Evolutionary conservation across 1,140 invertebrate genomes (phyloP).

Genomic region (Megalonaias nervosa): DNA sequence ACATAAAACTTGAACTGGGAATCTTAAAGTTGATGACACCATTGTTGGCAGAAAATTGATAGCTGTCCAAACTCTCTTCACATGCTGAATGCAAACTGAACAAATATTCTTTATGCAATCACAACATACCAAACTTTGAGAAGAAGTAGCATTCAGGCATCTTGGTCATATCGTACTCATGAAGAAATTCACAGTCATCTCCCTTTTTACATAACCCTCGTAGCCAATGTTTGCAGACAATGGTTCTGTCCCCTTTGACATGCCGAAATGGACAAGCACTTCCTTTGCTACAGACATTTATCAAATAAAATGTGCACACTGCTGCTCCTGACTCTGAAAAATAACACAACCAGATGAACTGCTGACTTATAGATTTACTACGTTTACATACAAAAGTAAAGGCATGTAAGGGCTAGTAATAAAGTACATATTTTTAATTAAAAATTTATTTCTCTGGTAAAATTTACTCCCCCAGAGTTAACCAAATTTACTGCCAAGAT

Average conservation of each 20-base stretch:
- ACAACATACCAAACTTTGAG: constrained; percentile 78
- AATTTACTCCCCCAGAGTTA: too few relatives aligned
- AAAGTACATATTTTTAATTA: too few relatives aligned
- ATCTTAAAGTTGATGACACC: too few relatives aligned
- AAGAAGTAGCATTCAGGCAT: constrained; percentile 99
- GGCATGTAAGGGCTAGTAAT: too few relatives aligned
- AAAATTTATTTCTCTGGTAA: too few relatives aligned
- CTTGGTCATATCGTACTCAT: constrained; percentile 99
- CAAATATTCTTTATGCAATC: neutral
- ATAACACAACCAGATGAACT: constrained; percentile 25
- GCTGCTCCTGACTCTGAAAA: constrained; percentile 94
- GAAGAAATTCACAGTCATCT: constrained; percentile 99
- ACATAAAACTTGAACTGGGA: too few relatives aligned
- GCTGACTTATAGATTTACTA: neutral
- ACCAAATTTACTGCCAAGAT: too few relatives aligned
- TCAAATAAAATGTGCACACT: constrained; percentile 94
- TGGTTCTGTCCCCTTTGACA: constrained; percentile 96
- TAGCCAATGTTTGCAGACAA: constrained; percentile 99
- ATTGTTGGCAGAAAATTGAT: too few relatives aligned
- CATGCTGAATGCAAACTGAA: too few relatives aligned
- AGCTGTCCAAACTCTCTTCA: too few relatives aligned
- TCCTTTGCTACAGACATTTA: constrained; percentile 88
- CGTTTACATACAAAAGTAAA: too few relatives aligned
- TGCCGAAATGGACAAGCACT: constrained; percentile 96
- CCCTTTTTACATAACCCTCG: constrained; percentile 99